A percentile compares a stretch with the other conserved stretches of the same genome.
Conservation (phyloP, 1,140 invertebrate species). For the Conus betulinus region DNA sequence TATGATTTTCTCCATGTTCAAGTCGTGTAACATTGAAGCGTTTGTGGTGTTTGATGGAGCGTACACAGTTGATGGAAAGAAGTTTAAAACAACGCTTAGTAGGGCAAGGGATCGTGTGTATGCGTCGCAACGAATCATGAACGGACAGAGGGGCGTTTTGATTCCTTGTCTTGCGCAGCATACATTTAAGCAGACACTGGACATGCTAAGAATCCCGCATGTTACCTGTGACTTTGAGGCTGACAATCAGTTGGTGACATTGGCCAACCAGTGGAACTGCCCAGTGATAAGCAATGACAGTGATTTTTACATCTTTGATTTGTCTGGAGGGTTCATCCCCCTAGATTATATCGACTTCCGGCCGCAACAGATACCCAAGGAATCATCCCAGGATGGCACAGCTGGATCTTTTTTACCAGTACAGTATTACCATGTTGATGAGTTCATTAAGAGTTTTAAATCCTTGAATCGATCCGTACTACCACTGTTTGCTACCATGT, state of each 20-base stretch:
- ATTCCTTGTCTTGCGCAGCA: conserved; percentile 80
- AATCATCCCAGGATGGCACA: background rate
- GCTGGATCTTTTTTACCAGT: conserved; percentile 78
- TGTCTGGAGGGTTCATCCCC: conserved; percentile 84
- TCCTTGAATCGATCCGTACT: conserved; percentile 82
- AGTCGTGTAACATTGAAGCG: conserved; percentile 85
- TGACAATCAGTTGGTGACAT: conserved; percentile 87
- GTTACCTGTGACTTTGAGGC: conserved; percentile 89
- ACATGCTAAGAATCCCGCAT: conserved; percentile 81
- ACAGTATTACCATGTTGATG: conserved; percentile 84
- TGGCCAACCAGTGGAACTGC: conserved; percentile 86
- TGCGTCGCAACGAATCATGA: conserved; percentile 64
- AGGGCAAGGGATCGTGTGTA: conserved; percentile 82
- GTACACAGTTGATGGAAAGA: conserved; percentile 83
- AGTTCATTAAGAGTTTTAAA: conserved; percentile 82
- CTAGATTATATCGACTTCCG: conserved; percentile 81
- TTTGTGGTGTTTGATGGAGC: conserved; percentile 89
- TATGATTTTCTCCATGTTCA: conserved; percentile 84
- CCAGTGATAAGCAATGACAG: conserved; percentile 93
- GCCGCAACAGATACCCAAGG: conserved; percentile 43
- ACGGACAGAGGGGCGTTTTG: conserved; percentile 61
- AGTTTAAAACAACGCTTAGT: conserved; percentile 83
- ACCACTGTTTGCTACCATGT: conserved; percentile 86
- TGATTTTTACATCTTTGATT: conserved; percentile 92
- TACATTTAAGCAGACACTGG: conserved; percentile 83